These are phyloP conservation scores for Drosophila takahashii DNA, from an alignment of 1,140 invertebrate species.

Conservation along the genomic window DNA sequence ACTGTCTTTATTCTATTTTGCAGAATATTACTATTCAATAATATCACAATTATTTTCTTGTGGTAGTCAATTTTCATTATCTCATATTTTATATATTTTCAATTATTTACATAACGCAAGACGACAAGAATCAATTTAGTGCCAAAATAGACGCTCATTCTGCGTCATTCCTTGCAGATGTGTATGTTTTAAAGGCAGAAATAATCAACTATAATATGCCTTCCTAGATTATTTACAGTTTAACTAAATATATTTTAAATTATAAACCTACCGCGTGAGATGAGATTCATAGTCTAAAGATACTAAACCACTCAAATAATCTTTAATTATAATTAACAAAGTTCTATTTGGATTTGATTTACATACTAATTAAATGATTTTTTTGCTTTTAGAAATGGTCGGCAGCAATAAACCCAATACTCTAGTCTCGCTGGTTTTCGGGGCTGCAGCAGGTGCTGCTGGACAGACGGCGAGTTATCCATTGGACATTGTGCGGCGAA, in stretches of 20 bases:
- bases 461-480: conserved; percentile 99
- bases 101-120: too few relatives aligned
- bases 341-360: neutral
- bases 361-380: neutral
- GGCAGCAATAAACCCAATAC: conserved; percentile 86
- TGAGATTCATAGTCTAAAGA: neutral
- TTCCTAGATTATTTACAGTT: too few relatives aligned
- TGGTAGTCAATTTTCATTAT: too few relatives aligned
- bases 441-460: conserved; percentile 95
- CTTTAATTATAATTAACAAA: neutral
- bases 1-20: too few relatives aligned
- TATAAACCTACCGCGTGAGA: too few relatives aligned
- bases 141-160: neutral
- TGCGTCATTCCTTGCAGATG: neutral
- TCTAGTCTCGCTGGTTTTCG: conserved; percentile 90
- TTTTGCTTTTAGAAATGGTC: conserved; percentile 70
- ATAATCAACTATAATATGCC: too few relatives aligned
- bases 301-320: neutral
- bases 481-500: conserved; percentile 83
- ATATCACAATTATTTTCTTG: too few relatives aligned
- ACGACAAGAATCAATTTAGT: neutral
- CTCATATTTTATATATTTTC: too few relatives aligned
- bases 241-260: too few relatives aligned
- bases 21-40: too few relatives aligned
- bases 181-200: too few relatives aligned